Evolutionary conservation across 2,797 vertebrate species (phyloP).

Genomic region (Sparus aurata): DNA sequence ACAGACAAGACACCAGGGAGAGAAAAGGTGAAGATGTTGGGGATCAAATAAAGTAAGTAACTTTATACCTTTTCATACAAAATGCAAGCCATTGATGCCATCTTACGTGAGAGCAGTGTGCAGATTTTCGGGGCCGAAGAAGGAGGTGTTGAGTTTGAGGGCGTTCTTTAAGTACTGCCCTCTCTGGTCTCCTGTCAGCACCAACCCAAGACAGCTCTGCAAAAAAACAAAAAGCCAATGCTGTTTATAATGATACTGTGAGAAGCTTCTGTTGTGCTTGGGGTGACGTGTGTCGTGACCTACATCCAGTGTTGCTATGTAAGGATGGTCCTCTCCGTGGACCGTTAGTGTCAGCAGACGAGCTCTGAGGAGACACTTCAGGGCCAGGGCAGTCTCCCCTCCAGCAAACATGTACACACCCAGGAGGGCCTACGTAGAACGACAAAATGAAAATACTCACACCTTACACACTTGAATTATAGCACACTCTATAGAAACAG

Average conservation of each 20-base stretch:
- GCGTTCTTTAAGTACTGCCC: slow-evolving; percentile 84
- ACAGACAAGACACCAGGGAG: slow-evolving; percentile 25
- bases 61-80: not conserved
- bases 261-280: not conserved
- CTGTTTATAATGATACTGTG: not conserved
- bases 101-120: slow-evolving; percentile 87
- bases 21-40: slow-evolving; percentile 7
- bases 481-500: not conserved
- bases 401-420: slow-evolving; percentile 86
- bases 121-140: slow-evolving; percentile 81
- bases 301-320: slow-evolving; percentile 87
- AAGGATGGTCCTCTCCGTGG: slow-evolving; percentile 89
- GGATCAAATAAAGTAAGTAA: not conserved
- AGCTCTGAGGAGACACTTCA: slow-evolving; percentile 88
- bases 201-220: slow-evolving; percentile 87
- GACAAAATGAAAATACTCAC: not conserved
- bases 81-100: not conserved
- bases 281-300: slow-evolving; percentile 44
- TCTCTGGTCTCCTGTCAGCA: slow-evolving; percentile 83
- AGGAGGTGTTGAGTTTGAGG: slow-evolving; percentile 85
- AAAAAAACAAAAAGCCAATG: slow-evolving; percentile 6
- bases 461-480: not conserved
- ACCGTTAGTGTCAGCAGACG: slow-evolving; percentile 84
- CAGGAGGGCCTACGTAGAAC: slow-evolving; percentile 79
- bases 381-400: slow-evolving; percentile 84